Percentiles rank a stretch among this genome's conserved stretches.
Evolutionary conservation across 2,113 vertebrate genomes (phyloP).

Genomic region (Pelodiscus sinensis): DNA sequence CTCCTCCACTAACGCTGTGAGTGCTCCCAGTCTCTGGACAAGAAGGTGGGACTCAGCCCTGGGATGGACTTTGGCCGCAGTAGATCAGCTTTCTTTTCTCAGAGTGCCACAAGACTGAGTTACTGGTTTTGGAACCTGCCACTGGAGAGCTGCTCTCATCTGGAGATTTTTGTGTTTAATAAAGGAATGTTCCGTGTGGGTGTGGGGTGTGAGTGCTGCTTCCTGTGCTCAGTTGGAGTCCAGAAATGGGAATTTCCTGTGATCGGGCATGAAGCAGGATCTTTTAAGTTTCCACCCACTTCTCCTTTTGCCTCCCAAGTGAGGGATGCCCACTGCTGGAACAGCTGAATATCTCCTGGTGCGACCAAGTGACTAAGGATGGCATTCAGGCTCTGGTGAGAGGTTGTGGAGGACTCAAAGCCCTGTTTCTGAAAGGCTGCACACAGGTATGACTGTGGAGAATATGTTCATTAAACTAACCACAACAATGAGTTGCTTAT

Average conservation of each 20-base stretch:
- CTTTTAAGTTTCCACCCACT: background rate
- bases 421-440: conserved; percentile 96
- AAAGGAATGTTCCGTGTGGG: background rate
- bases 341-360: conserved; percentile 99
- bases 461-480: rapidly evolving
- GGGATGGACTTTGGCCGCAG: background rate
- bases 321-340: conserved; percentile 98
- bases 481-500: rapidly evolving
- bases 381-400: conserved; percentile 95
- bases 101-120: background rate
- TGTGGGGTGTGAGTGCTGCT: background rate
- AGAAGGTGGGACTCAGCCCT: background rate
- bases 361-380: conserved; percentile 98
- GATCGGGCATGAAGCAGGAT: background rate
- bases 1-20: background rate
- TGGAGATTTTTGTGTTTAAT: background rate
- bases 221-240: background rate
- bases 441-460: conserved; percentile 84
- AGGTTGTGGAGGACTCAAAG: conserved; percentile 92
- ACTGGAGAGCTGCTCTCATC: background rate
- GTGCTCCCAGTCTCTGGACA: rapidly evolving
- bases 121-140: background rate
- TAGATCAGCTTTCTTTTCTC: rapidly evolving
- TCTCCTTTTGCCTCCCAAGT: conserved; percentile 74
- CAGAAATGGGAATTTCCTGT: background rate